Conservation (phyloP, 2,888 invertebrate species). For the Tenthredo notha region DNA sequence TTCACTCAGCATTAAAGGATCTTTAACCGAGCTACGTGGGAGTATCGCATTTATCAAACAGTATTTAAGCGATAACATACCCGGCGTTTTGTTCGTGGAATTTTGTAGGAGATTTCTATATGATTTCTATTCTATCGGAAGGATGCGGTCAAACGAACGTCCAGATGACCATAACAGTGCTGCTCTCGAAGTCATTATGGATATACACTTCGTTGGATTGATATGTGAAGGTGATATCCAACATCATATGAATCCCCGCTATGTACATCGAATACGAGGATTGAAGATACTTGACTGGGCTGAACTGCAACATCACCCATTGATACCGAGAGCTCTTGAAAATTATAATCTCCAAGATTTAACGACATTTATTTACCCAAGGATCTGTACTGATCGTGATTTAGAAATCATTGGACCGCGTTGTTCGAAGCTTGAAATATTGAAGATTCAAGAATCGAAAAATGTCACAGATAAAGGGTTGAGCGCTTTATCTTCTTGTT, state of each 20-base stretch:
- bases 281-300: constrained; percentile 5
- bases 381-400: constrained; percentile 6
- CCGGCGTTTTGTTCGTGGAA: not conserved
- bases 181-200: constrained; percentile 28
- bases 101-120: constrained; percentile 10
- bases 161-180: not conserved
- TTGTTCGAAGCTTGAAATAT: constrained; percentile 19
- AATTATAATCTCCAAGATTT: not conserved
- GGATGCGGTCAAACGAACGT: not conserved
- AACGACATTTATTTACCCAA: not conserved
- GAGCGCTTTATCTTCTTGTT: not conserved
- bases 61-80: not conserved
- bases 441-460: not conserved
- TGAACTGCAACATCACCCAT: not conserved
- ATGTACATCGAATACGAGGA: not conserved
- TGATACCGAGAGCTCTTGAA: not conserved
- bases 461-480: constrained; percentile 24
- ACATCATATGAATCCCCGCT: not conserved
- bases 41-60: not conserved
- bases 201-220: not conserved
- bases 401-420: constrained; percentile 12
- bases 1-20: not conserved
- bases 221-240: not conserved
- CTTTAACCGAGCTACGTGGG: not conserved
- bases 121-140: not conserved